Base-by-base conservation (phyloP, 2,797 vertebrate species). In the Muscicapa comitata region DNA sequence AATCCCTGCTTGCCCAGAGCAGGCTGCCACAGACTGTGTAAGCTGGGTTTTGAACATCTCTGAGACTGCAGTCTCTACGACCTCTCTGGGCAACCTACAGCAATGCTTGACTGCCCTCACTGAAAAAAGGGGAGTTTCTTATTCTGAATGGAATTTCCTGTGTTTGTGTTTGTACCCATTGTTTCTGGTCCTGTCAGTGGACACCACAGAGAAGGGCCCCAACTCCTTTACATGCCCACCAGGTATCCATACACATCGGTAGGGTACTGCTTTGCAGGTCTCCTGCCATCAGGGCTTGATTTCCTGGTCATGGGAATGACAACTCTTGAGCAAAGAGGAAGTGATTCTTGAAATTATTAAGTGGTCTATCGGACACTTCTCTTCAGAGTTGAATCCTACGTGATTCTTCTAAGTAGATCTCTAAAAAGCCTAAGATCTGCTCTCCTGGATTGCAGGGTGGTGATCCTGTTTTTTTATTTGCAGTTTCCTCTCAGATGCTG, bases 241-340 rank as follows among this genome's bases (percentile, higher is more conserved):
- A 82, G 25, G 17, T 71, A n/a, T 35, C 48, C 35, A 11, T 19
- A 17, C 8, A 48, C 25, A 53, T 19, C 0, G 0, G 50, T 4
- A 51, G 21, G 12, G 25, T 53, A 35, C 31, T 55, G 40, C 50
- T 6, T 17, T 35, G n/a, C 66, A 74, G 43, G 24, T 3, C 31
- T 70, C 61, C 43, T 84, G 50, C 7, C 16, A 21, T 7, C 17
- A 50, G 26, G 43, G 13, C 14, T 73, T 57, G 23, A 38, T 38
- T 80, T 66, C 11, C 48, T 87, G 20, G 14, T 71, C 45, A 16
- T 17, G 19, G 20, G 48, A 80, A n/a, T 24, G 43, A 62, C 14
- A 17, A 7, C 3, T 40, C 29, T 25, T 50, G 8, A 77, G 20
- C n/a, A 50, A 0, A 71, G 18, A 83, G 31, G 13, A 79, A 18